A percentile compares a stretch with the other conserved stretches of the same genome.
Evolutionary conservation across 2,113 vertebrate species (phyloP).

Genomic region (Carassius gibelio): DNA sequence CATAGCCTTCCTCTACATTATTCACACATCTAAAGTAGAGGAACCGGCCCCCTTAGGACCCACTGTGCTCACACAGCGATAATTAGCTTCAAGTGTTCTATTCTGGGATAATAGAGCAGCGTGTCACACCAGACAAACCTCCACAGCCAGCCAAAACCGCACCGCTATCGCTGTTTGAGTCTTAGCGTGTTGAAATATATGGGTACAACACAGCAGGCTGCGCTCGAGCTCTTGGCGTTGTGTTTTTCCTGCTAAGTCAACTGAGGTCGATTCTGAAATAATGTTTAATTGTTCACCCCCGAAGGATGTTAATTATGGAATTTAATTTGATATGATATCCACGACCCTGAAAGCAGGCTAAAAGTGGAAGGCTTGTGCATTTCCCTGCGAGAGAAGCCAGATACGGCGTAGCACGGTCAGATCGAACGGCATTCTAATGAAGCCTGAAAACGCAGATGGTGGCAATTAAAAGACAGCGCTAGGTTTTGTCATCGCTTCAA

Average conservation of each 20-base stretch:
- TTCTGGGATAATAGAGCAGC: conserved; percentile 43
- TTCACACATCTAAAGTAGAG: conserved; percentile 44
- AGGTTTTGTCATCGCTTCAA: background rate
- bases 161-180: background rate
- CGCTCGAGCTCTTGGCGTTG: background rate
- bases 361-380: background rate
- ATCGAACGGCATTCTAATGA: background rate
- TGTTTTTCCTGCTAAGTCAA: conserved; percentile 29
- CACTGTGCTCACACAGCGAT: conserved; percentile 54
- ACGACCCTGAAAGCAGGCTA: conserved; percentile 11
- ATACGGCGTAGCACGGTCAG: background rate
- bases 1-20: conserved; percentile 32
- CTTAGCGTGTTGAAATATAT: conserved; percentile 3
- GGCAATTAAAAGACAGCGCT: conserved; percentile 14
- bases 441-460: conserved; percentile 8
- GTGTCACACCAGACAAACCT: conserved; percentile 27
- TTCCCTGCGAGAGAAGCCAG: background rate
- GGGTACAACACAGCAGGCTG: conserved; percentile 19
- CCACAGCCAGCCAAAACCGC: conserved; percentile 20
- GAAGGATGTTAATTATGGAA: conserved; percentile 36
- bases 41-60: conserved; percentile 36
- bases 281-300: conserved; percentile 35
- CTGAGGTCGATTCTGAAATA: conserved; percentile 27
- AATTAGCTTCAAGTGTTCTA: conserved; percentile 57
- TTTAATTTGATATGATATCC: conserved; percentile 28